Conservation (phyloP, 2,888 invertebrate genomes). For the Lithophane socia region DNA sequence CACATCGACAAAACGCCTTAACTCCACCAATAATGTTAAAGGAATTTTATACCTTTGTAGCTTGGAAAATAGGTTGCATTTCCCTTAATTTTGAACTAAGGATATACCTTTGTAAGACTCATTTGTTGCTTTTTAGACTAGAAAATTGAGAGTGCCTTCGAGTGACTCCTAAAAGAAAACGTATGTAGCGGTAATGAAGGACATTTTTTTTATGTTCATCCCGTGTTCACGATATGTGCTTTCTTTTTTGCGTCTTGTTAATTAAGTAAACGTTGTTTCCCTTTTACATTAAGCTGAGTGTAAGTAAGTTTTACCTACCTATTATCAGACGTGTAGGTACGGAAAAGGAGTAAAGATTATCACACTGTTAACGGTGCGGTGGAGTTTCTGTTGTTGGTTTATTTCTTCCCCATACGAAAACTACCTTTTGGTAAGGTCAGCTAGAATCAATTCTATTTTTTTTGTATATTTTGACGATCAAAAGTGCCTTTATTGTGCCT, state of each 20-base stretch:
- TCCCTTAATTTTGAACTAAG: neutral
- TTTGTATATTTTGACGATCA: neutral
- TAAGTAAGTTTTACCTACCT: neutral
- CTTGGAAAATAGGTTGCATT: conserved; percentile 19
- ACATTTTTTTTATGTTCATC: conserved; percentile 48
- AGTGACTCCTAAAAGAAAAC: conserved; percentile 71
- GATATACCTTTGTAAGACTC: conserved; percentile 70
- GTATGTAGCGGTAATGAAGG: conserved; percentile 72
- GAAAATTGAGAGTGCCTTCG: conserved; percentile 77
- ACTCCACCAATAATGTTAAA: neutral
- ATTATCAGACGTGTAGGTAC: too few relatives aligned
- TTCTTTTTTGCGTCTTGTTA: conserved; percentile 24
- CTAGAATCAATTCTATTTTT: neutral
- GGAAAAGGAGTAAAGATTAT: too few relatives aligned
- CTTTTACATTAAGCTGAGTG: neutral
- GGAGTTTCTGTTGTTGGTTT: too few relatives aligned
- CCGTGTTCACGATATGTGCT: conserved; percentile 31
- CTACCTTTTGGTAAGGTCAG: neutral
- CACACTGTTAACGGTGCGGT: too few relatives aligned
- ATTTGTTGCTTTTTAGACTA: conserved; percentile 75
- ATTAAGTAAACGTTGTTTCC: conserved; percentile 32
- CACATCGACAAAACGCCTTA: conserved; percentile 33
- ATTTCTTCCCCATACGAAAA: neutral
- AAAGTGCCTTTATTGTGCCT: neutral
- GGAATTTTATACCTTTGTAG: neutral